Percentiles rank a stretch among this genome's conserved stretches.
Conservation (phyloP, 2,113 vertebrate genomes). For the Atrichornis clamosus region DNA sequence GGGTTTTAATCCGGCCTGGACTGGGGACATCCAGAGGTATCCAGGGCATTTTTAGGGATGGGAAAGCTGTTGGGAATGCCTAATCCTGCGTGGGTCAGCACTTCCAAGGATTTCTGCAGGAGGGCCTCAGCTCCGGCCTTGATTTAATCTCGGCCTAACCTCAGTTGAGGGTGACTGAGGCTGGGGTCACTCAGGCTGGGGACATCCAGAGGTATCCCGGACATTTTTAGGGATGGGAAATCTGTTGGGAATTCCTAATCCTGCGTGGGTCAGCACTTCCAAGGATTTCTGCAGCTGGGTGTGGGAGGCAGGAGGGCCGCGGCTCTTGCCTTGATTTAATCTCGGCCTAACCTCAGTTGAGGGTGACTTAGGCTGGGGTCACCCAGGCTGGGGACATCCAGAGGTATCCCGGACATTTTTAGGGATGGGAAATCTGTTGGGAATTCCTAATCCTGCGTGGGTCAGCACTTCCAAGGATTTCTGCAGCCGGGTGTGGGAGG, state of each 20-base stretch:
- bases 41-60: background rate
- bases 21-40: background rate
- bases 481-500: background rate
- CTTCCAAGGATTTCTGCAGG: background rate
- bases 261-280: background rate
- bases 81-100: background rate
- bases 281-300: background rate
- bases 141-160: background rate
- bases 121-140: constrained; percentile 10
- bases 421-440: background rate
- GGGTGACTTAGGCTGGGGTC: background rate
- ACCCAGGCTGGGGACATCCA: background rate
- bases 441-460: background rate
- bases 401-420: background rate
- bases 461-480: background rate
- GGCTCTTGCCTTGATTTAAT: background rate
- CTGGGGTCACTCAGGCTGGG: background rate
- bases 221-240: background rate
- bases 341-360: background rate
- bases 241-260: background rate
- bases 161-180: background rate
- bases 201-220: background rate
- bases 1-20: background rate
- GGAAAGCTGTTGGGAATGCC: background rate
- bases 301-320: no score